These are phyloP conservation scores for Ceratina australensis DNA, from an alignment of 1,140 invertebrate genomes.

Conservation along the genomic window DNA sequence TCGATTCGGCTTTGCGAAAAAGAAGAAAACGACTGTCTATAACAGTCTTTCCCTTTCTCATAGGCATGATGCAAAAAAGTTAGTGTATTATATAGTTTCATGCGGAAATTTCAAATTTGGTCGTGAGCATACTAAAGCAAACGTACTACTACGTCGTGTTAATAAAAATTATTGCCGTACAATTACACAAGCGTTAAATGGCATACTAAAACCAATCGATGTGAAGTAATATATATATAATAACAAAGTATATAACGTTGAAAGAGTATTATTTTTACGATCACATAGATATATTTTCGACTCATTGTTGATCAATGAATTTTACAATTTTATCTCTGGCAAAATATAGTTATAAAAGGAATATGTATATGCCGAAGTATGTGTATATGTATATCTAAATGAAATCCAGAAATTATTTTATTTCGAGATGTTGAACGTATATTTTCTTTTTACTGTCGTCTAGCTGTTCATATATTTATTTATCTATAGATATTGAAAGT, in stretches of 20 bases:
- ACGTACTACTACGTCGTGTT: not conserved
- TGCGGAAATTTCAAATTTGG: slow-evolving; percentile 4
- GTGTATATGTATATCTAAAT: too few species aligned
- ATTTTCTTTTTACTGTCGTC: slow-evolving; percentile 37
- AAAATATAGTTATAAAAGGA: slow-evolving; percentile 45
- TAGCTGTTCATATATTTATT: slow-evolving; percentile 32
- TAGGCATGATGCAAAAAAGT: not conserved
- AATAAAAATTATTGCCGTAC: slow-evolving; percentile 39
- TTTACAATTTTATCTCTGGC: slow-evolving; percentile 63
- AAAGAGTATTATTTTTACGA: slow-evolving; percentile 61
- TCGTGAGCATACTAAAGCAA: slow-evolving; percentile 18
- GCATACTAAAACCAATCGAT: slow-evolving; percentile 35
- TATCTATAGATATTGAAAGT: slow-evolving; percentile 28
- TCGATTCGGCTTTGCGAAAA: not conserved
- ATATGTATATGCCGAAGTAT: too few species aligned
- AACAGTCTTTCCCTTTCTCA: too few species aligned
- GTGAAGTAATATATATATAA: slow-evolving; percentile 11
- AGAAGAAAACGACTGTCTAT: not conserved
- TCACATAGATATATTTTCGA: slow-evolving; percentile 72
- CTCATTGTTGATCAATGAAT: slow-evolving; percentile 77
- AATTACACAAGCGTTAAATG: slow-evolving; percentile 48
- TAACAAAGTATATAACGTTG: slow-evolving; percentile 51
- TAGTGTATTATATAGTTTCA: slow-evolving; percentile 6
- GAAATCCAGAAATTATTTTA: slow-evolving; percentile 52
- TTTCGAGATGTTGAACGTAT: slow-evolving; percentile 39